A percentile compares a stretch with the other conserved stretches of the same genome.
phyloP scores from a whole-genome alignment of 2,797 vertebrate species.

The Chlorospingus semifuscus region DNA sequence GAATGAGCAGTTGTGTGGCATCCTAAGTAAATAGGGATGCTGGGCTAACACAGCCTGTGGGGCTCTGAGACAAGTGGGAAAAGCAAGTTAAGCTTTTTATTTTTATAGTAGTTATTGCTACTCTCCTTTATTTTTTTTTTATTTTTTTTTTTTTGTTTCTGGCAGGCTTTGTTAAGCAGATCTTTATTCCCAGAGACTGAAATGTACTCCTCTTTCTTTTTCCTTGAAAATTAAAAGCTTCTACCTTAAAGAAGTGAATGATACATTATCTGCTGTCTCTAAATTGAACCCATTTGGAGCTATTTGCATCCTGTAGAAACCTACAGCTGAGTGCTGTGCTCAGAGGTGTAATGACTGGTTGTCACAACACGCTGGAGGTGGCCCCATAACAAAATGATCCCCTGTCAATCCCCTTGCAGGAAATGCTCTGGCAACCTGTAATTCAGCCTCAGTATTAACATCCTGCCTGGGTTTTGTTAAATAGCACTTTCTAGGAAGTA shows the following conservation, averaged over 20 bases:
- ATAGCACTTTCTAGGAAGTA: constrained; percentile 99
- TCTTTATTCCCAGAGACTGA: constrained; percentile 61
- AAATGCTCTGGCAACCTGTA: constrained; percentile 98
- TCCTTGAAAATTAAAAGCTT: constrained; percentile 81
- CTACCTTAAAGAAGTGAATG: constrained; percentile 87
- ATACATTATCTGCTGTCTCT: constrained; percentile 92
- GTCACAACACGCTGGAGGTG: constrained; percentile 99
- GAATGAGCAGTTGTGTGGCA: constrained; percentile 54
- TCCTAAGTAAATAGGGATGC: constrained; percentile 29
- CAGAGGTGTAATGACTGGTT: constrained; percentile 98
- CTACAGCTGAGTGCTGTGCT: constrained; percentile 97
- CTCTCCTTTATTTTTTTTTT: constrained; percentile 1
- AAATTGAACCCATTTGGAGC: constrained; percentile 98
- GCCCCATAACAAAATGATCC: constrained; percentile 97
- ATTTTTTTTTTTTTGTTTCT: not conserved
- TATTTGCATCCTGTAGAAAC: constrained; percentile 97
- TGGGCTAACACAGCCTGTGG: constrained; percentile 44
- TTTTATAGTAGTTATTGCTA: constrained; percentile 56
- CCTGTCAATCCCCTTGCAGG: constrained; percentile 93
- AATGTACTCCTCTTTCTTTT: constrained; percentile 67
- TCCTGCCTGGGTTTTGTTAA: constrained; percentile 95
- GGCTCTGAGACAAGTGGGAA: not conserved
- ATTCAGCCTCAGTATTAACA: constrained; percentile 87
- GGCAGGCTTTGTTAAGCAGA: constrained; percentile 56
- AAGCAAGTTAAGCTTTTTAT: constrained; percentile 66